Base-by-base conservation (phyloP, 2,888 invertebrate genomes). In the Rhagonycha fulva region DNA sequence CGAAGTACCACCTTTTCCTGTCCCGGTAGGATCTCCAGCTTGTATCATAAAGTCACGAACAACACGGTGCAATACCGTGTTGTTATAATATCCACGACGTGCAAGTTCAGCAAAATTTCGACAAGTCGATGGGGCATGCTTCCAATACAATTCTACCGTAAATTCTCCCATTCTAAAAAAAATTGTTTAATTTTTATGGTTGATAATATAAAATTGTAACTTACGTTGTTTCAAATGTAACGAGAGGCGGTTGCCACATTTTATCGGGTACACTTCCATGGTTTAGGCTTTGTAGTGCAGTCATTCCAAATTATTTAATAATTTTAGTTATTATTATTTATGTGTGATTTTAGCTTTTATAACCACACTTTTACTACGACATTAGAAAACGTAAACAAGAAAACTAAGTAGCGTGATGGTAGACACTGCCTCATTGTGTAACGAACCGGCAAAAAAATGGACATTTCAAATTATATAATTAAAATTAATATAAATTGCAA, bases 51-150 rank as follows among this genome's bases (percentile, higher is more conserved):
- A 97, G 86, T 96, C 96, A 73, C 95, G 89, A 78, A 99, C 98
- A 62, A 99, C 94, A 82, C 99, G 91, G 87, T 99, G 99, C 87
- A 99, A 99, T 83, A 97, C 94, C 4, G 98, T 96, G 80, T 95
- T 96, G 88, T 98, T 98, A 87, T 98, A 99, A 88, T 98, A 99
- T 19, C 98, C 98, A 83, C 98, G 90, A 76, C 97, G 90, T 0
- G 95, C 91, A 26, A 99, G 89, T 88, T 99, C 99, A 76, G 98
- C 98, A 89, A 99, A 99, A 87, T 99, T 99, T 84, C 96, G 91
- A 83, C 99, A 99, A 0, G 99, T 98, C 81, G 93, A 93, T n/a
- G 99, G 99, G 0, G 99, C 94, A 86, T 99, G 98, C 86, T 97
- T 96, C 99, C 99, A 99, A 85, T 99, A 99, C 80, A 99, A 90